Percentiles rank a stretch among this genome's conserved stretches.
Evolutionary conservation across 2,888 invertebrate species (phyloP).

Genomic region (Gandaritis pyraliata): DNA sequence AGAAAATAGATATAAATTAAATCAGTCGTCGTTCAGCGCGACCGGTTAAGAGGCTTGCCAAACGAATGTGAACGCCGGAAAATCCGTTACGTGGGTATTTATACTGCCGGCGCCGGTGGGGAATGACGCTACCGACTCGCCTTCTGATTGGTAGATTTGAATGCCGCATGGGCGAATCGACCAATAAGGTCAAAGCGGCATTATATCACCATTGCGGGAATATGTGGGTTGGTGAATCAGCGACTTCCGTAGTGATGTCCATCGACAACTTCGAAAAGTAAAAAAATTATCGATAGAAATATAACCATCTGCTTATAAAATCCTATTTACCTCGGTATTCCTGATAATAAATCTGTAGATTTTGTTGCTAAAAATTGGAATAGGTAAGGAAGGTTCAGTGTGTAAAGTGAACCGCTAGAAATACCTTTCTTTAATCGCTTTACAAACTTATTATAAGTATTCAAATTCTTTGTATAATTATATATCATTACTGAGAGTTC

Average conservation of each 20-base stretch:
- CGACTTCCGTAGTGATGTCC: conserved; percentile 48
- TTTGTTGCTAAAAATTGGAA: too few species aligned
- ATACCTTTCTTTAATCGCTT: too few species aligned
- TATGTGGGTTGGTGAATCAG: conserved; percentile 76
- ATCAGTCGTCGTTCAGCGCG: conserved; percentile 84
- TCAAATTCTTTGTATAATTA: too few species aligned
- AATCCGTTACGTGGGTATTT: conserved; percentile 80
- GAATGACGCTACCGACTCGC: conserved; percentile 74
- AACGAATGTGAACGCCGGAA: conserved; percentile 85
- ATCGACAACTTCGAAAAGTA: conserved; percentile 6
- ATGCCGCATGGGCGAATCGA: conserved; percentile 74
- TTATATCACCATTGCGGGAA: conserved; percentile 81
- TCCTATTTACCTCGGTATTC: not conserved
- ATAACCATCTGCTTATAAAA: not conserved
- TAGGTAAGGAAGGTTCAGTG: too few species aligned
- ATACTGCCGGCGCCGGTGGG: conserved; percentile 80
- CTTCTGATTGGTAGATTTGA: conserved; percentile 75
- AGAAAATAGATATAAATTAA: conserved; percentile 75
- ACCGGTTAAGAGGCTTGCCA: conserved; percentile 89
- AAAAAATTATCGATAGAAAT: conserved; percentile 29
- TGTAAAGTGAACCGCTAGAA: too few species aligned
- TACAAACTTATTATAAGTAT: too few species aligned
- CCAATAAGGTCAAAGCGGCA: conserved; percentile 76
- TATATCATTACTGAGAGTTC: too few species aligned
- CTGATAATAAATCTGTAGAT: not conserved